Base-by-base conservation (phyloP, 2,113 vertebrate genomes). In the Vombatus ursinus region DNA sequence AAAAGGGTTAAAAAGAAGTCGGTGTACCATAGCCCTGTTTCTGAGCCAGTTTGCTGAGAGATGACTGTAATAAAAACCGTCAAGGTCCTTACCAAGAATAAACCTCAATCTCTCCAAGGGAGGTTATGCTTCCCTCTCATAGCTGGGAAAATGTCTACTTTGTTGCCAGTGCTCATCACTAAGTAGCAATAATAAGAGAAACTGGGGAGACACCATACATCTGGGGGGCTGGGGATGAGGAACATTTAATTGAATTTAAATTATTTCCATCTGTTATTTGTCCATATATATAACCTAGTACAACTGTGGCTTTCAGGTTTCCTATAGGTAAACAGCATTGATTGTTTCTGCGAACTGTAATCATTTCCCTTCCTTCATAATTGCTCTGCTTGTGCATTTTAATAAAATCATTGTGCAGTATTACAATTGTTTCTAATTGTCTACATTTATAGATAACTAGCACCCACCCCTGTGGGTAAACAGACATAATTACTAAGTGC, bases 401-500 rank as follows among this genome's bases (percentile, higher is more conserved):
- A 95, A 94, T 96, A 93, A 96, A 93, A 92, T 94, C 37, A 89
- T 52, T 61, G 12, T 51, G 52, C 0, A 54, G 23, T 26, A 90
- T 52, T 57, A 0, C 94, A 93, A 96, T 95, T 95, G 23, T 93
- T 96, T 95, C n/a, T 97, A 94, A 96, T 57, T 93, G 50, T 95
- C 96, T 97, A 44, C 22, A 94, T 52, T 89, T 51, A 14, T 91
- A 95, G 90, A 54, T 93, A 96, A 93, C 26, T 52, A 93, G 52
- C 77, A 96, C 8, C 52, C 47, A 94, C 51, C 50, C 91, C 49
- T 57, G 25, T 53, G 93, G 61, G 91, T 92, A 96, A 96, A 96
- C 4, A 96, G 52, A 95, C 50, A 57, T 93, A 97, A 96, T 98
- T 94, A 96, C 93, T 90, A 97, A 89, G 92, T 47, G 57, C 95